These are phyloP conservation scores for Pollenia amentaria DNA, from an alignment of 2,888 invertebrate species.

Conservation along the genomic window DNA sequence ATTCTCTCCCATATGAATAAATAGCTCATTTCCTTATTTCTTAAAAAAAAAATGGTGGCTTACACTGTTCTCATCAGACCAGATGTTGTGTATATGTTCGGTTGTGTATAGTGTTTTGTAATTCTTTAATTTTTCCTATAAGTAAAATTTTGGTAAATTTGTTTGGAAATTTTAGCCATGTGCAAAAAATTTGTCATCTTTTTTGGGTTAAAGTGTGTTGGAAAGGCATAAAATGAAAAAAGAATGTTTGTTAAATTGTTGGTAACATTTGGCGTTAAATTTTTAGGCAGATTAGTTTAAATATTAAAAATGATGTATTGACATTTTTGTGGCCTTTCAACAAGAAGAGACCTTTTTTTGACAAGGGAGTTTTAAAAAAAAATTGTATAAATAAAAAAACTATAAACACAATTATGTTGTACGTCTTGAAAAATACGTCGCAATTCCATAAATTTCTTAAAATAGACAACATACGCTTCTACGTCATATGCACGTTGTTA, in stretches of 20 bases:
- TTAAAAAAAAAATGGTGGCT: neutral
- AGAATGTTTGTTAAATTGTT: neutral
- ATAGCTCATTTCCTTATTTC: conserved; percentile 36
- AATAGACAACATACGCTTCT: no score
- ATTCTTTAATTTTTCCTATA: neutral
- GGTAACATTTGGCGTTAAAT: neutral
- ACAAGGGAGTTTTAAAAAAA: no score
- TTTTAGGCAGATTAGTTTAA: no score
- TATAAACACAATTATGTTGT: no score
- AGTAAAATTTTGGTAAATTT: neutral
- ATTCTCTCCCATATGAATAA: neutral
- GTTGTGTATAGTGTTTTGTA: neutral
- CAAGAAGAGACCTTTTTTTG: no score
- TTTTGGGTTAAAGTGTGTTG: neutral
- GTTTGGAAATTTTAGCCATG: conserved; percentile 3
- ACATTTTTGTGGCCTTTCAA: no score
- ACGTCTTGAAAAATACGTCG: no score
- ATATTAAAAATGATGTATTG: no score
- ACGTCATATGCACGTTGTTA: no score
- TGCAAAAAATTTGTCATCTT: conserved; percentile 6
- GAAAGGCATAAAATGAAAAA: neutral
- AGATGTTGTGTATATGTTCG: conserved; percentile 8
- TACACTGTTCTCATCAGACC: neutral
- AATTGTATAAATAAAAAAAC: no score
- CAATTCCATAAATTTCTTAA: no score